phyloP scores from a whole-genome alignment of 1,140 invertebrate genomes.

The Steinernema khuongi region DNA sequence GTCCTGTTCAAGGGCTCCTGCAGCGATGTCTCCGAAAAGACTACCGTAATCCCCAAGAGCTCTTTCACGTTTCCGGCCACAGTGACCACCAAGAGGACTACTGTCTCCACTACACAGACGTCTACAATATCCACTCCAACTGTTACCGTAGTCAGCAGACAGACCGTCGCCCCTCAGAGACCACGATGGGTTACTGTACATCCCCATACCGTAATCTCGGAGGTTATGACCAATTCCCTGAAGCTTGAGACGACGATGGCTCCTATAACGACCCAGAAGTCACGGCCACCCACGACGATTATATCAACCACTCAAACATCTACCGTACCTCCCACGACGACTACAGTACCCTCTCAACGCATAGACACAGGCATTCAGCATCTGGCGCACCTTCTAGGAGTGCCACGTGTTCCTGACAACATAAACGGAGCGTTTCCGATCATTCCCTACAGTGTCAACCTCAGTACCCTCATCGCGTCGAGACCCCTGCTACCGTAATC shows the following conservation, averaged over 20 bases:
- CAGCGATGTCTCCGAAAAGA: background rate
- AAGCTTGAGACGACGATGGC: too few relatives aligned
- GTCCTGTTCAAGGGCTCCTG: constrained; percentile 31
- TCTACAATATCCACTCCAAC: too few relatives aligned
- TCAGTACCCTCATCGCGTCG: background rate
- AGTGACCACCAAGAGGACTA: too few relatives aligned
- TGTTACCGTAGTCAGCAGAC: too few relatives aligned
- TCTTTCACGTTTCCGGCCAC: too few relatives aligned
- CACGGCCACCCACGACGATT: background rate
- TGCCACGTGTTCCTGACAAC: background rate
- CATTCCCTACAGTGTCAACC: background rate
- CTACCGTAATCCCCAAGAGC: constrained; percentile 5
- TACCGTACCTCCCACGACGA: background rate
- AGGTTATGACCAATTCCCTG: too few relatives aligned
- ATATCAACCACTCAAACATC: background rate
- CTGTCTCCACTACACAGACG: too few relatives aligned
- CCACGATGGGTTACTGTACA: too few relatives aligned
- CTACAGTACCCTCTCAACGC: background rate
- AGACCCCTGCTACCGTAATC: background rate
- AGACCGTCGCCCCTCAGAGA: too few relatives aligned
- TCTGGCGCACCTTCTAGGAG: background rate
- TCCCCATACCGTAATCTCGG: too few relatives aligned
- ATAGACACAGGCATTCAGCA: background rate
- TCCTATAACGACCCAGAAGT: background rate
- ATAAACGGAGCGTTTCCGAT: background rate